phyloP scores from a whole-genome alignment of 1,140 invertebrate species.

The Brachystomella parvula region DNA sequence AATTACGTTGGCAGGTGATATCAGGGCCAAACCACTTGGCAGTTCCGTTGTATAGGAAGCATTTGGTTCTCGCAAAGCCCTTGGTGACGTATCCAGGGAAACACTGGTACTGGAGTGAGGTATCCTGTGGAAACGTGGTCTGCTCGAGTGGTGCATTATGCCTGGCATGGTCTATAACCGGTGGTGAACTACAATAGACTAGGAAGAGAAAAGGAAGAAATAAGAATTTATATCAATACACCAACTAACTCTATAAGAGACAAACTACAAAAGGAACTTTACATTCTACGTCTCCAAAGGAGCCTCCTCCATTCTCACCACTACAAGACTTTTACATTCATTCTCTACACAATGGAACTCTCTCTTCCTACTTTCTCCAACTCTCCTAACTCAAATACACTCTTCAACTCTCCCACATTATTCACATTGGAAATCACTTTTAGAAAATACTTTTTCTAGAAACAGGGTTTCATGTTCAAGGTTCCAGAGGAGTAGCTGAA shows the following conservation, averaged over 20 bases:
- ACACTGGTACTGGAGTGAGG: constrained; percentile 82
- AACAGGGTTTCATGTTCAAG: too few relatives aligned
- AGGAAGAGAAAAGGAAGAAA: constrained; percentile 18
- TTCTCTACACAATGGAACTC: too few relatives aligned
- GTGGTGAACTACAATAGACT: constrained; percentile 81
- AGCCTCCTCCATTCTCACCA: too few relatives aligned
- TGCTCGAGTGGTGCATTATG: constrained; percentile 76
- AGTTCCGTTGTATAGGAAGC: constrained; percentile 73
- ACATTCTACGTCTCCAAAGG: too few relatives aligned
- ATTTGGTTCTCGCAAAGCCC: constrained; percentile 79
- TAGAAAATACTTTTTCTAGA: too few relatives aligned
- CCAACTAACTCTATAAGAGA: not conserved
- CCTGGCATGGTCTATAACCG: constrained; percentile 73
- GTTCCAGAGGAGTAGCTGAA: too few relatives aligned
- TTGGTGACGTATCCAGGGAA: constrained; percentile 76
- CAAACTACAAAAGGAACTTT: not conserved
- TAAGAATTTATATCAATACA: too few relatives aligned
- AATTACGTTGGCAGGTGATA: constrained; percentile 85
- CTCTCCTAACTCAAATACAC: too few relatives aligned
- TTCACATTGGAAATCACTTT: too few relatives aligned
- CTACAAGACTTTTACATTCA: too few relatives aligned
- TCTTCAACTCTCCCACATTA: too few relatives aligned
- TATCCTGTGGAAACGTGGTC: constrained; percentile 70
- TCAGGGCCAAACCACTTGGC: constrained; percentile 74
- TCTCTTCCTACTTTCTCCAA: too few relatives aligned